Conservation (phyloP, 2,888 invertebrate species). For the Brenthis daphne region DNA sequence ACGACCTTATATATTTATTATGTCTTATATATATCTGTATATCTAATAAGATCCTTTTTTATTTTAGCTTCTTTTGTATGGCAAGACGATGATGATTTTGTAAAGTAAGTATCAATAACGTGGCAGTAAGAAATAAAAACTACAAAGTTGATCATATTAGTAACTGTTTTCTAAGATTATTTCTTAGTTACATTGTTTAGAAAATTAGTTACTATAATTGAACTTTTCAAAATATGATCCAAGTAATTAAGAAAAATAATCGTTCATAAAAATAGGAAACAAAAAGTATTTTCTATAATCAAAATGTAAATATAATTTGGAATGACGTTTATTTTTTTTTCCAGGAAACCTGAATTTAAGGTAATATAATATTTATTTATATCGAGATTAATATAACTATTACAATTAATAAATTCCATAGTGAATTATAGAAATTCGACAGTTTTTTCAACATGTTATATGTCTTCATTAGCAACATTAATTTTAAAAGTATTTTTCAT, state of each 20-base stretch:
- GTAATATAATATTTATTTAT: constrained; percentile 8
- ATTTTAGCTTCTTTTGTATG: constrained; percentile 43
- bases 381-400: no score
- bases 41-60: constrained; percentile 12
- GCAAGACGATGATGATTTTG: constrained; percentile 39
- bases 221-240: no score
- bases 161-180: no score
- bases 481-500: no score
- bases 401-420: no score
- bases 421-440: not conserved
- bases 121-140: not conserved
- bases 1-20: no score
- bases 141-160: not conserved
- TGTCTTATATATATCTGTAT: not conserved
- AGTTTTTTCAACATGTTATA: not conserved
- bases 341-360: constrained; percentile 18
- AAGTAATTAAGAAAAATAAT: no score
- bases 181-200: no score
- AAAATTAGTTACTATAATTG: no score
- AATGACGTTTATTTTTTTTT: constrained; percentile 7
- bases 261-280: no score
- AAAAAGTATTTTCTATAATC: not conserved
- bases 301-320: not conserved
- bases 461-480: no score
- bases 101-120: constrained; percentile 27